Evolutionary conservation across 1,140 invertebrate genomes (phyloP), one percentile per base, ranked within the genome.

Genomic region (Bombus polaris): DNA sequence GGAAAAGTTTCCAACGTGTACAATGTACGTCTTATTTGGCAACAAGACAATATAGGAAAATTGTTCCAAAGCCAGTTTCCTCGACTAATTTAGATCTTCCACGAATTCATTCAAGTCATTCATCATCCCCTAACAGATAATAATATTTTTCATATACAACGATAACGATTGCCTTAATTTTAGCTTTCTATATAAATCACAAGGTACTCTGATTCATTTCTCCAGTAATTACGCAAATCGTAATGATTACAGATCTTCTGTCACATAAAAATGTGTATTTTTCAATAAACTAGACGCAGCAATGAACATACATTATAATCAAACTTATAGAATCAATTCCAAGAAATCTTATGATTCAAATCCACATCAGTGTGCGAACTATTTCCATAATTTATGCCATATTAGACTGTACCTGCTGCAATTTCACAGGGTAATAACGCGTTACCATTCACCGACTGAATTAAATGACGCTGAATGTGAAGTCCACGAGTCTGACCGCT

Each of bases 401-500:
- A 37, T 47, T n/a, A 13, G 0, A 15, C 3, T n/a, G 18, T 22
- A 37, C 18, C 37, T 83, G 71, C 72, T 86, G 80, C 53, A 77
- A 87, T 81, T 78, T 32, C 37, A 18, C 66, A 73, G 79, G 70
- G 78, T 84, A 89, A 73, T 87, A 89, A 76, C 66, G 83, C 79
- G 81, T 79, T 44, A 37, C 18, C 70, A 42, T 88, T 73, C 44
- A 35, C 39, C 47, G 32, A 72, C 72, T 71, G 72, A 88, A 81
- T 70, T 75, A 53, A 83, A 86, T 83, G 75, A 88, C 83, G 39
- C 32, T 65, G 15, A 65, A 57, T 39, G 57, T 39, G 13, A 62
- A 62, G 37, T 47, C 47, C n/a, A 12, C 37, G 70, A 37, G 65
- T 5, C 62, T 57, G 79, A 15, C n/a, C 47, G 35, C 13, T 37